Evolutionary conservation across 2,113 vertebrate genomes (phyloP).

Genomic region (Stigmatopora nigra): DNA sequence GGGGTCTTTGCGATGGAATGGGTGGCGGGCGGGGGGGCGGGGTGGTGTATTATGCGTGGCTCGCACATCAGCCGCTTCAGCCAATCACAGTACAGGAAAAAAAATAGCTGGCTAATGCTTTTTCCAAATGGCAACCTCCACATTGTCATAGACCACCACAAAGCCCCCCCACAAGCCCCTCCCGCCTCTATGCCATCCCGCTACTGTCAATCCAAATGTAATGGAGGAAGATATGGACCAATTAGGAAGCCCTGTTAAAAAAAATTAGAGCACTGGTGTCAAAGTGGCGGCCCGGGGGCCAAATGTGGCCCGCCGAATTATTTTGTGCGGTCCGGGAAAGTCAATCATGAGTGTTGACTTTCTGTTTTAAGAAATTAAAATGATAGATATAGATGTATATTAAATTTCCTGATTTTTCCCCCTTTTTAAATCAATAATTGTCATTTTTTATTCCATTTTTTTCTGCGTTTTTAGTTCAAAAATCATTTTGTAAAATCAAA

Average conservation of each 20-base stretch:
- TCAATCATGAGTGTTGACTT: no score
- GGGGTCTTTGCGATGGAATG: constrained; percentile 56
- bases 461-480: no score
- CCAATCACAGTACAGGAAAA: constrained; percentile 65
- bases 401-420: no score
- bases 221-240: constrained; percentile 18
- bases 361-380: no score
- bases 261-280: neutral
- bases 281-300: no score
- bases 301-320: no score
- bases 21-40: constrained; percentile 17
- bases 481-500: no score
- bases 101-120: constrained; percentile 70
- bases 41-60: constrained; percentile 34
- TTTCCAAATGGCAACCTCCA: constrained; percentile 64
- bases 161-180: constrained; percentile 38
- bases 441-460: no score
- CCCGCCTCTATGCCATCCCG: constrained; percentile 46
- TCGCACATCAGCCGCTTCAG: constrained; percentile 65
- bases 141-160: constrained; percentile 60
- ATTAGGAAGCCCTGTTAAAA: constrained; percentile 18
- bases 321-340: no score
- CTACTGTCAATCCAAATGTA: constrained; percentile 27
- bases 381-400: no score
- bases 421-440: no score